Conservation (phyloP, 1,140 invertebrate species). For the Archegozetes longisetosus region DNA sequence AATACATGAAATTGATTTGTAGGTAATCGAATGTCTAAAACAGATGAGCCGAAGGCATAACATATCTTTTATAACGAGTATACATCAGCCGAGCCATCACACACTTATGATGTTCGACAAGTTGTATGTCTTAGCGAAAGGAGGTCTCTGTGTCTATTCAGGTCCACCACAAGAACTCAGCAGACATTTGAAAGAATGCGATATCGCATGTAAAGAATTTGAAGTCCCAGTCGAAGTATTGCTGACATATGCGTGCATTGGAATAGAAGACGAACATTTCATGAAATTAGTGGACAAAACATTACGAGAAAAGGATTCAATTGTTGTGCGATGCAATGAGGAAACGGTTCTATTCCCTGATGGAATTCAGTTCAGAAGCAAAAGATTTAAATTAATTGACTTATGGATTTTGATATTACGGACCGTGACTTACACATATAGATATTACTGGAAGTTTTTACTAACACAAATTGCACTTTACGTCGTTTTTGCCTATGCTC, state of each 20-base stretch:
- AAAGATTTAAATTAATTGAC: neutral
- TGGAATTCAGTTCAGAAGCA: neutral
- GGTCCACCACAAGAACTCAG: neutral
- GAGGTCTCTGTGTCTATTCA: slow-evolving; percentile 1
- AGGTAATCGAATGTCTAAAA: neutral
- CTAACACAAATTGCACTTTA: neutral
- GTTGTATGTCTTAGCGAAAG: slow-evolving; percentile 4
- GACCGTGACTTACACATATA: neutral
- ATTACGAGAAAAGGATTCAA: neutral
- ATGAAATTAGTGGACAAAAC: neutral
- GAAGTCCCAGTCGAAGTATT: neutral
- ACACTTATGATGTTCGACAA: slow-evolving; percentile 5
- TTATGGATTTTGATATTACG: neutral
- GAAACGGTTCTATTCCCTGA: neutral
- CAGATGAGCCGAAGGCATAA: neutral
- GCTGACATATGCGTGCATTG: neutral
- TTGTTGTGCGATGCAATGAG: neutral
- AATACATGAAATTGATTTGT: neutral
- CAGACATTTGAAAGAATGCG: neutral
- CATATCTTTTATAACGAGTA: slow-evolving; percentile 1
- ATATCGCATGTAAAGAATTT: neutral
- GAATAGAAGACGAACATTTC: neutral
- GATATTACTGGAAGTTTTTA: neutral
- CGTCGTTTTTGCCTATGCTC: neutral
- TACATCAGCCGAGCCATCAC: slow-evolving; percentile 4